phyloP scores from a whole-genome alignment of 2,797 vertebrate genomes.

The Enteromius treurensis region DNA sequence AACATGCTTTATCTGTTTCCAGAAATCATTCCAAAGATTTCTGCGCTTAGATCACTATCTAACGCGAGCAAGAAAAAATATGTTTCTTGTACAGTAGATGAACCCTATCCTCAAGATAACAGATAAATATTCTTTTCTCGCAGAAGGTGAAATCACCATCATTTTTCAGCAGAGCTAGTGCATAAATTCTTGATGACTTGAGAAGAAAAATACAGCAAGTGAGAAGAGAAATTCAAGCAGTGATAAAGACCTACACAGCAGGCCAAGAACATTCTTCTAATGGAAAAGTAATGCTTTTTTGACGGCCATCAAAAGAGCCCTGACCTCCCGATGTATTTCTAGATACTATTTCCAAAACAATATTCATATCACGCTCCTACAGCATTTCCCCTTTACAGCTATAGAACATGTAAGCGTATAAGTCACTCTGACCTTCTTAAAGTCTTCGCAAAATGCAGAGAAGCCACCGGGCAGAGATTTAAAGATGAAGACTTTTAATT shows the following conservation, averaged over 20 bases:
- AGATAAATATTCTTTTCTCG: not conserved
- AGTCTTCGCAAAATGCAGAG: conserved; percentile 32
- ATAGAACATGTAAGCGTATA: not conserved
- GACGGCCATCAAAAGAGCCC: not conserved
- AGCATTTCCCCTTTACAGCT: not conserved
- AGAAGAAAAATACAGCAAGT: not conserved
- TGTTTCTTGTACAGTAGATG: not conserved
- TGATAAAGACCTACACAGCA: not conserved
- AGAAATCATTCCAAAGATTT: not conserved
- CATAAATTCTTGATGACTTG: conserved; percentile 11
- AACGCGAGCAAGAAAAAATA: not conserved
- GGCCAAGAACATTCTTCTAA: conserved; percentile 18
- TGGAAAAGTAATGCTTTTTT: conserved; percentile 9
- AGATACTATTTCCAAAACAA: not conserved
- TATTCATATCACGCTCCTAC: not conserved
- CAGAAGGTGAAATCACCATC: not conserved
- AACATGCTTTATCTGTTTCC: not conserved
- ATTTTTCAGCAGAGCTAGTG: not conserved
- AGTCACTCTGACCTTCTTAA: not conserved
- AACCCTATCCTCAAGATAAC: not conserved
- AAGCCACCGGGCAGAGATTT: conserved; percentile 33
- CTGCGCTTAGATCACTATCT: not conserved
- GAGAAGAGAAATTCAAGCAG: not conserved
- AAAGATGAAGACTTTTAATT: conserved; percentile 45
- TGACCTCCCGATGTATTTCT: not conserved